Base-by-base conservation (phyloP, 2,797 vertebrate species). In the Kryptopterus vitreolus region DNA sequence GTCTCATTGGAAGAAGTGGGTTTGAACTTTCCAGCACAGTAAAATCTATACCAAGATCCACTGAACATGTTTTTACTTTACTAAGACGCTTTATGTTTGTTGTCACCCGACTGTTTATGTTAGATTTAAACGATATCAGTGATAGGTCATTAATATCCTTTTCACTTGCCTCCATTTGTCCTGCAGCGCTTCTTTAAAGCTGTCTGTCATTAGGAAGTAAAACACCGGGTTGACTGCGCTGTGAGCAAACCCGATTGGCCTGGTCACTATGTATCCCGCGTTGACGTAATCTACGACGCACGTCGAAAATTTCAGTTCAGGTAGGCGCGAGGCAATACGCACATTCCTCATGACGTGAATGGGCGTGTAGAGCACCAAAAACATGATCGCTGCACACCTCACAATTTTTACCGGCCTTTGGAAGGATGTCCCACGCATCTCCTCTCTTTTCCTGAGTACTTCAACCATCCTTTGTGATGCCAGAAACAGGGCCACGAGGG, bases 301-400 rank as follows among this genome's bases (percentile, higher is more conserved):
- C 0, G 0, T 0, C 0, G 81, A 22, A 10, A 86, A 0, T 0
- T 7, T 7, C 57, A 85, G 2, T 80, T 59, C 80, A 0, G 33
- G 0, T 1, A 92, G 78, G 0, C 68, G 86, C 0, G 92, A 94
- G 0, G 90, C 93, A 0, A 97, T 89, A 2, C 93, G 88, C 35
- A 97, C 66, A 0, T 96, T 98, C 86, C 96, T 92, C 94, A 98
- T 92, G 8, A 98, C 2, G 4, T 98, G 97, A 71, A 96, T 96
- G 1, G 97, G 97, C 0, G 94, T 93, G n/a, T 96, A 97, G 24
- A 98, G 90, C 52, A 95, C 2, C 0, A 93, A 90, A 87, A 98
- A 98, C 86, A 94, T 91, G 0, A 70, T 87, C 10, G 96, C 82
- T 0, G 92, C 91, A 26, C 91, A 86, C 26, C 88, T 55, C 0